phyloP scores from a whole-genome alignment of 2,888 invertebrate genomes.

The Scaptomyza cyrtandrae region DNA sequence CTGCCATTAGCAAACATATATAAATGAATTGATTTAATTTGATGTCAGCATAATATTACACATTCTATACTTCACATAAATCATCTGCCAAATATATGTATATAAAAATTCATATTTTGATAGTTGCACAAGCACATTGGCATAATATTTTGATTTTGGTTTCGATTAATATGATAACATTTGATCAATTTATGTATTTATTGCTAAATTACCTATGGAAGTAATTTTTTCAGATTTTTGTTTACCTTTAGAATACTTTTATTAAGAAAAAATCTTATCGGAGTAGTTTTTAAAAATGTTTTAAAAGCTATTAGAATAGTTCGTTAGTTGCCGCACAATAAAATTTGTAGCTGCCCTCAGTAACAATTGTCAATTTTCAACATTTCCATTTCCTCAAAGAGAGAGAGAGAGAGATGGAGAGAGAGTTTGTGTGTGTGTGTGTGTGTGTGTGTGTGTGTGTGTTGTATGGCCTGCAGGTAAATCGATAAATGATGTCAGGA shows the following conservation, averaged over 20 bases:
- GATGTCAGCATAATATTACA: conserved; percentile 32
- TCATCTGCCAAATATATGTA: background rate
- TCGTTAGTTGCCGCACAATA: background rate
- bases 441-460: too few relatives aligned
- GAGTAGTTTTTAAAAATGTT: too few relatives aligned
- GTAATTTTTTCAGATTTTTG: background rate
- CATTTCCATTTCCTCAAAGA: conserved; percentile 1
- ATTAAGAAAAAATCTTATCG: too few relatives aligned
- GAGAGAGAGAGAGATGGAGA: too few relatives aligned
- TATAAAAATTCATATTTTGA: background rate
- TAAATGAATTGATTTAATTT: conserved; percentile 40
- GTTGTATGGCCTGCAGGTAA: conserved; percentile 31
- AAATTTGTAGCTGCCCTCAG: background rate
- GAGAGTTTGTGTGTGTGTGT: too few relatives aligned
- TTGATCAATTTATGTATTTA: background rate
- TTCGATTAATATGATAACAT: background rate
- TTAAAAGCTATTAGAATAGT: background rate
- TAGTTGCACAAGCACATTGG: conserved; percentile 15
- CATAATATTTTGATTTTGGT: background rate
- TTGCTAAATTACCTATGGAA: background rate
- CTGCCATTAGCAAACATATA: conserved; percentile 54
- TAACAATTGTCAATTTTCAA: background rate
- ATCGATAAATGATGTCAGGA: conserved; percentile 54
- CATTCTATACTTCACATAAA: background rate
- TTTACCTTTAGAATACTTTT: too few relatives aligned